Evolutionary conservation across 1,140 invertebrate species (phyloP), one percentile per base, ranked within the genome.

Genomic region (Megathymus violae): DNA sequence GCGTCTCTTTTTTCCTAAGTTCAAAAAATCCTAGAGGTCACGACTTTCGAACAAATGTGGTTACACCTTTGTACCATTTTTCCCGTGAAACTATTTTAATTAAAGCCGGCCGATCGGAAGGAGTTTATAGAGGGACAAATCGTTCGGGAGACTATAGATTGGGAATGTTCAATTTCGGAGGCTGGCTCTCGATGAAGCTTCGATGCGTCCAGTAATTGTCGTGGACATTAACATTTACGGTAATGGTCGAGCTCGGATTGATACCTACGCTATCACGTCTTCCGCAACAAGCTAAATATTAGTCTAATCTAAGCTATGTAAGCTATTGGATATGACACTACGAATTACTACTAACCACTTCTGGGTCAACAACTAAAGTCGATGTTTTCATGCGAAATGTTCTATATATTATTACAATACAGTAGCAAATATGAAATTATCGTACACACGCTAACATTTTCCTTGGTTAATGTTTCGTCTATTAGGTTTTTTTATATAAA

Each of bases 221-320:
- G 72, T 78, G 67, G 74, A 78, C 85, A 88, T 90, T 88, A 90
- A 88, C 83, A 82, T 90, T 90, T 87, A 90, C 84, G 85, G 85
- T 83, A 88, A 87, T 86, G 78, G 76, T 79, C 75, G 62, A 62
- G 74, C 76, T 80, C 74, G 78, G 80, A 87, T 88, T 88, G 85
- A 89, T n/a, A n/a, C n/a, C n/a, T 79, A 79, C 64, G 76, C 62
- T 73, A 79, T 80, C 76, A 65, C 71, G 67, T 71, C 74, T 82
- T 84, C 80, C 63, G 59, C 71, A 67, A 68, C 69, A 69, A 61
- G 61, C 41, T 41, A 54, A 65, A 81, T 78, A 84, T 78, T 58
- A 64, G 62, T 68, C 64, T 80, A 82, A 84, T 82, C 75, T 79
- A 41, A 56, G 69, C 19, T 46, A 25, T 48, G 34, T n/a, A n/a